Conservation (phyloP, 1,140 invertebrate species). For the Hypsibius dujardini region DNA sequence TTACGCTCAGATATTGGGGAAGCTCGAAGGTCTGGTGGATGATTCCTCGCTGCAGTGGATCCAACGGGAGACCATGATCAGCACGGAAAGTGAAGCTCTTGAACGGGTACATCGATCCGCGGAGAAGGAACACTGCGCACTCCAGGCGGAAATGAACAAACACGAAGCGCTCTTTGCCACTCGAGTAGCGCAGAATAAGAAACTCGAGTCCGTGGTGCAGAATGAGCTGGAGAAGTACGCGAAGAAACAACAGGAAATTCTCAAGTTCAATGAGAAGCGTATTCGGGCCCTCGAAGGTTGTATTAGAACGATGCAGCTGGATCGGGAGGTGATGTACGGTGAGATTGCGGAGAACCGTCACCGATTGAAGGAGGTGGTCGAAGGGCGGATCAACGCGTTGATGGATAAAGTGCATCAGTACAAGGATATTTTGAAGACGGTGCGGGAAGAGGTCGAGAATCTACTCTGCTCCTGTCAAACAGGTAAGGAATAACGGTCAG, state of each 20-base stretch:
- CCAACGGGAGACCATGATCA: background rate
- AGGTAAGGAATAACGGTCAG: background rate
- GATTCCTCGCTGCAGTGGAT: background rate
- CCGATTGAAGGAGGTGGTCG: background rate
- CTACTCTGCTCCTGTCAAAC: background rate
- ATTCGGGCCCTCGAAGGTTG: background rate
- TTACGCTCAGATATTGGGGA: background rate
- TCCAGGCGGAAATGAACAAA: background rate
- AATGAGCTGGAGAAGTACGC: slow-evolving; percentile 5
- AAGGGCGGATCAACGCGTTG: background rate
- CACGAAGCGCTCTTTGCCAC: background rate
- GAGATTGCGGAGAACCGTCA: background rate
- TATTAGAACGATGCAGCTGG: slow-evolving; percentile 5
- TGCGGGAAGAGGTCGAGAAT: background rate
- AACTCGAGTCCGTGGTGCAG: background rate
- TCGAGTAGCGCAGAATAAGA: background rate
- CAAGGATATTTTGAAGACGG: background rate
- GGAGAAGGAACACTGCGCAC: background rate
- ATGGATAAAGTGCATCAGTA: background rate
- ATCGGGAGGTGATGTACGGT: slow-evolving; percentile 5
- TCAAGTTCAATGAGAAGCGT: slow-evolving; percentile 1
- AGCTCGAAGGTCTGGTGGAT: background rate
- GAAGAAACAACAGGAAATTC: slow-evolving; percentile 5
- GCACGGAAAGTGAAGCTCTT: background rate
- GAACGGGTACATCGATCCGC: background rate